These are phyloP conservation scores for Nipponacmea schrenckii DNA, from an alignment of 2,888 invertebrate species.

Conservation along the genomic window DNA sequence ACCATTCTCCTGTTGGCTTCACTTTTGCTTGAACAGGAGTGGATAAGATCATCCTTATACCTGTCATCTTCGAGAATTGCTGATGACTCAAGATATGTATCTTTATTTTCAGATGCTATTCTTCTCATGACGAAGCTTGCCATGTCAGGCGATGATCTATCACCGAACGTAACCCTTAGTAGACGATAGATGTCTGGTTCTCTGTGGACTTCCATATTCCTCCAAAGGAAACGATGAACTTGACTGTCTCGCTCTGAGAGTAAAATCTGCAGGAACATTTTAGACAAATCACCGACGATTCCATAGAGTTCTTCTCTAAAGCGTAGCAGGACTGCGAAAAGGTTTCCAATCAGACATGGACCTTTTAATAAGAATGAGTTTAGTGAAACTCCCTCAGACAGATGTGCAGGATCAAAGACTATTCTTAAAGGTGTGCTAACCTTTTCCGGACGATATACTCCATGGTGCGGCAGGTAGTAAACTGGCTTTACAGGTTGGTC, in stretches of 20 bases:
- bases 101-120: constrained; percentile 7
- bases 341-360: constrained; percentile 16
- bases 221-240: constrained; percentile 20
- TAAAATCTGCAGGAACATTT: neutral
- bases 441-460: neutral
- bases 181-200: constrained; percentile 13
- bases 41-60: constrained; percentile 23
- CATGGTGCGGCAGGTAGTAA: neutral
- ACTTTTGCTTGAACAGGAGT: neutral
- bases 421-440: constrained; percentile 21
- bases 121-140: constrained; percentile 16
- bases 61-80: constrained; percentile 13
- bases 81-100: constrained; percentile 15
- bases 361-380: constrained; percentile 22
- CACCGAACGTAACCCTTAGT: neutral
- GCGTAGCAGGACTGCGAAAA: constrained; percentile 13
- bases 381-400: neutral
- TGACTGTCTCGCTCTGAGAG: constrained; percentile 2
- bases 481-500: neutral
- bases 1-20: constrained; percentile 7
- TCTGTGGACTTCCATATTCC: constrained; percentile 9
- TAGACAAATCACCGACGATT: constrained; percentile 4
- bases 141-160: neutral
- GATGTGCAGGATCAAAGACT: constrained; percentile 22
- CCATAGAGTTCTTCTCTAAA: neutral